Base-by-base conservation (phyloP, 2,113 vertebrate genomes). In the Vimba vimba region DNA sequence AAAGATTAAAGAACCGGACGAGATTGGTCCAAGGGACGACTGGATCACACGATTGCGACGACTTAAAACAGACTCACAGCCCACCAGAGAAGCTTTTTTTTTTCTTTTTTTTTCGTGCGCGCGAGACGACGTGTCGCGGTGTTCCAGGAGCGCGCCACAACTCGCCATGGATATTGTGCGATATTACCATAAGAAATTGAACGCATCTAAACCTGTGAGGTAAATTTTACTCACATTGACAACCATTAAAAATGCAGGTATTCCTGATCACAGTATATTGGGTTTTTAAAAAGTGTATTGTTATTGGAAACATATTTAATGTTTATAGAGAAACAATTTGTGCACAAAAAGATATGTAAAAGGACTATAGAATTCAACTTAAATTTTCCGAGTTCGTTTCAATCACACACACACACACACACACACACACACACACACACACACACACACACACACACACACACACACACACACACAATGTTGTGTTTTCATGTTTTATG, bases 1-100 rank as follows among this genome's bases (percentile, higher is more conserved):
- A 33, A 47, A 57, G 39, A 87, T 89, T 89, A 82, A 89, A 86
- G 90, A 86, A 85, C 82, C 73, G 85, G 52, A 83, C 79, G 86
- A 90, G 88, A 91, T 88, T 90, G 82, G 86, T 88, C 86, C 60
- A 64, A 87, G 85, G 87, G 85, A 79, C 82, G 79, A 55, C 59
- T 64, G 82, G 82, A 88, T 85, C 84, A 90, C 82, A 87, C 76
- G 90, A 21, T 33, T 25, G 79, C 33, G 33, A 30, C 85, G 84
- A 89, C 73, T 87, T 85, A 69, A 90, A 76, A 89, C 83, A 86
- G 19, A 60, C 0, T 43, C 33, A 74, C 45, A 25, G 73, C 27
- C 30, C 15, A 60, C 21, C 17, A 66, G 83, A 60, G 66, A 85
- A 27, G 89, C 78, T 87, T 88, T 88, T 66, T 88, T 86, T 50